Percentiles rank a stretch among this genome's conserved stretches.
Evolutionary conservation across 2,888 invertebrate genomes (phyloP).

Genomic region (Tetheella fluctuosa): DNA sequence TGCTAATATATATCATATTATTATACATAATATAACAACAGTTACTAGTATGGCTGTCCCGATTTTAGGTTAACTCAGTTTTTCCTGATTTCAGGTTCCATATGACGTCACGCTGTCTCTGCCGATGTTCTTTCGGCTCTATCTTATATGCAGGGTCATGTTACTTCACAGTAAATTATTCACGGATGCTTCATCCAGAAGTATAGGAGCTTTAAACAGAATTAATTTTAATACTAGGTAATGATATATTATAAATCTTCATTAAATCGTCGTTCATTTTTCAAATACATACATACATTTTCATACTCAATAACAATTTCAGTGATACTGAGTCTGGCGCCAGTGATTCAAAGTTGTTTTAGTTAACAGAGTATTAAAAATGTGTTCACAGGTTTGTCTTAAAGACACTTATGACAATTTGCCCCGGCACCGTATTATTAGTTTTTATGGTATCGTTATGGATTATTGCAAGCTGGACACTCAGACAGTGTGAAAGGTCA

Average conservation of each 20-base stretch:
- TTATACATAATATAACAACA: too few species aligned
- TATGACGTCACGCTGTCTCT: conserved; percentile 98
- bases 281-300: too few species aligned
- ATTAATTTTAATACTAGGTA: conserved; percentile 99
- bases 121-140: conserved; percentile 99
- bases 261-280: too few species aligned
- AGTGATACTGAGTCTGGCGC: neutral
- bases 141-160: conserved; percentile 99
- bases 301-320: too few species aligned
- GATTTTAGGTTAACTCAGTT: neutral
- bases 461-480: conserved; percentile 99
- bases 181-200: conserved; percentile 99
- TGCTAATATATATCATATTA: too few species aligned
- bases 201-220: conserved; percentile 98
- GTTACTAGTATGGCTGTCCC: neutral
- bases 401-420: conserved; percentile 99
- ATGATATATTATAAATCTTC: conserved; percentile 56
- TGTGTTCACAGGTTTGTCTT: conserved; percentile 89
- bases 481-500: conserved; percentile 99
- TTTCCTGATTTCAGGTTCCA: conserved; percentile 86
- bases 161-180: conserved; percentile 99
- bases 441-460: conserved; percentile 99
- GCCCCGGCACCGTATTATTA: conserved; percentile 98
- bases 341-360: neutral
- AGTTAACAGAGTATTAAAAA: conserved; percentile 1